Conservation (phyloP, 2,797 vertebrate genomes). For the Gadopsis marmoratus region DNA sequence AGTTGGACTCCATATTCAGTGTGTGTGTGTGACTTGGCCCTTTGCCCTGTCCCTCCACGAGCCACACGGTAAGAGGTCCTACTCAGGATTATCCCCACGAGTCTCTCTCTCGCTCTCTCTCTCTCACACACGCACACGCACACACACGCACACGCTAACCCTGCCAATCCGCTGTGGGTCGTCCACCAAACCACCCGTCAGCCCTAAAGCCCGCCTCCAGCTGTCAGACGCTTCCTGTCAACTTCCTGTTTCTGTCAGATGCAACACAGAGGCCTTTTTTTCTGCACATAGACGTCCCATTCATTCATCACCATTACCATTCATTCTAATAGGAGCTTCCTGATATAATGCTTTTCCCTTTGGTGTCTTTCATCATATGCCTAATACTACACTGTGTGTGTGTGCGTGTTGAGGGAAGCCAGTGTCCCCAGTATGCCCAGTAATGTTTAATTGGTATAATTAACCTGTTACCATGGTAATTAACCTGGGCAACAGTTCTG, state of each 20-base stretch:
- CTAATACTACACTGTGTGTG: conserved; percentile 35
- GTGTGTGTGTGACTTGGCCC: conserved; percentile 60
- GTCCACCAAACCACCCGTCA: conserved; percentile 52
- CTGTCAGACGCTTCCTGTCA: conserved; percentile 77
- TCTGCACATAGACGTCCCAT: conserved; percentile 54
- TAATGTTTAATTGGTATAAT: conserved; percentile 79
- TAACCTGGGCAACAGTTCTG: conserved; percentile 78
- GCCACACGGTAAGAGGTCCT: conserved; percentile 61
- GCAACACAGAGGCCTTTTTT: conserved; percentile 68
- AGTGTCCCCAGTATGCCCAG: conserved; percentile 68
- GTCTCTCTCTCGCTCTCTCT: conserved; percentile 8
- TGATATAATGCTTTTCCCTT: conserved; percentile 44
- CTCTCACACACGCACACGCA: conserved; percentile 25
- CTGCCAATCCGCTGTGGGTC: conserved; percentile 56
- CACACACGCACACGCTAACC: conserved; percentile 33
- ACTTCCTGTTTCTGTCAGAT: conserved; percentile 75
- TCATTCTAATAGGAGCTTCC: conserved; percentile 63
- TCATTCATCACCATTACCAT: conserved; percentile 67
- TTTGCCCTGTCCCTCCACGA: conserved; percentile 71
- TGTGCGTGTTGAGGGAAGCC: conserved; percentile 53
- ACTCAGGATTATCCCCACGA: conserved; percentile 60
- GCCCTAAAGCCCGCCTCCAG: conserved; percentile 59
- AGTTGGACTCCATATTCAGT: conserved; percentile 52
- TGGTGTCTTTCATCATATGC: conserved; percentile 60
- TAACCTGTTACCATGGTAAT: conserved; percentile 81